Evolutionary conservation across 2,113 vertebrate species (phyloP).

Genomic region (Irena cyanogastra): DNA sequence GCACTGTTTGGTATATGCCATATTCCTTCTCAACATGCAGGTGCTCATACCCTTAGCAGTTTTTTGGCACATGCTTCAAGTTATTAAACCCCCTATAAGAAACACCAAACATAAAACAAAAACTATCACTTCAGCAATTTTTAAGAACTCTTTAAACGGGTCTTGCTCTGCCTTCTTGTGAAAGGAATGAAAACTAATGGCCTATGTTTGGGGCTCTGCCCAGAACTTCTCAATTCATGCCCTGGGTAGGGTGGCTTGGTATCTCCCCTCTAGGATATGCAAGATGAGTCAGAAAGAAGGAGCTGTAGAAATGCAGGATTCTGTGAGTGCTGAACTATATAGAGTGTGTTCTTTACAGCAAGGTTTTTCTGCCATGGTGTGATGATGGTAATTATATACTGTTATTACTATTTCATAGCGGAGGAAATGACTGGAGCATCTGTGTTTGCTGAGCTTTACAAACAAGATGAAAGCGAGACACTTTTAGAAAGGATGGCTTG

Average conservation of each 20-base stretch:
- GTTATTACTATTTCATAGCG: not conserved
- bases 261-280: not conserved
- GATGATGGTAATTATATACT: not conserved
- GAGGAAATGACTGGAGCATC: not conserved
- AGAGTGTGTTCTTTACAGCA: not conserved
- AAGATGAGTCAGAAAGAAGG: not conserved
- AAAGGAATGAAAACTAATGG: not conserved
- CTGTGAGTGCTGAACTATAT: not conserved
- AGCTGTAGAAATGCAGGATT: not conserved
- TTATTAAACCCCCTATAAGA: not conserved
- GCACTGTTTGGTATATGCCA: too few relatives aligned
- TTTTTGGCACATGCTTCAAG: not conserved
- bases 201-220: not conserved
- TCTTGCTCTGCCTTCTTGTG: not conserved
- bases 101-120: not conserved
- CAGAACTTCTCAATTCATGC: rapidly evolving
- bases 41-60: not conserved
- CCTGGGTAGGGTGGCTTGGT: not conserved
- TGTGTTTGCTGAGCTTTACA: constrained; percentile 19
- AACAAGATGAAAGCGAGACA: not conserved
- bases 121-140: not conserved
- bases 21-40: not conserved
- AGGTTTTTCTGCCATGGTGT: not conserved
- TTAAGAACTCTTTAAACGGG: not conserved
- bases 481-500: not conserved